Base-by-base conservation (phyloP, 2,888 invertebrate genomes). In the Malachius bipustulatus region DNA sequence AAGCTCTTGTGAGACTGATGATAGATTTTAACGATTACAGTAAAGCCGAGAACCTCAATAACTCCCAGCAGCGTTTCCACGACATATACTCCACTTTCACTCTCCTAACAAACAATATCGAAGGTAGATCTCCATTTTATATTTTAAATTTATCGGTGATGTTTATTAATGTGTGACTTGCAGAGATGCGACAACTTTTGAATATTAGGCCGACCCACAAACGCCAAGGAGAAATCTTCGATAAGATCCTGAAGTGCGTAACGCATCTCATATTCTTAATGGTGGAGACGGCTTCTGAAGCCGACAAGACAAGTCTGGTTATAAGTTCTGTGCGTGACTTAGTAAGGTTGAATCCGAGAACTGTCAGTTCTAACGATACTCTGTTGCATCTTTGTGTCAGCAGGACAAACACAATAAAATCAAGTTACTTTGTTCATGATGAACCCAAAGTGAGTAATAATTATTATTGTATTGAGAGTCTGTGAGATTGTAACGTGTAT, bases 351-450 rank as follows among this genome's bases (percentile, higher is more conserved):
- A 76, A 81, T 61, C 75, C 82, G 34, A 72, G 74, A 43, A 79
- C 79, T 48, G 73, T 77, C 4, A 69, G 67, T 51, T 71, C 75
- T 37, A 79, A 80, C 40, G 85, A 88, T 59, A 76, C 84, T n/a
- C 67, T 90, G 43, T 70, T 93, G 40, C 91, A 91, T 66, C 69
- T 90, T 45, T 80, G 82, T 53, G 82, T 82, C 37, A 82, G 80
- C 27, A 75, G 77, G 44, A 68, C 78, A 44, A 85, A 83, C 64
- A 78, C 78, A 9, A 76, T 87, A 46, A 77, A 77, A 54, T 80
- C 82, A 55, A 75, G 77, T 47, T 80, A 84, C 62, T 79, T 82
- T 56, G 70, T 72, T 40, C 81, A 81, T 50, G 81, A 79, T 54
- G 70, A 68, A 51, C 68, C 62, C 10, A 53, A 61, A 41, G 60